These are phyloP conservation scores for Onthophagus sagittarius DNA, from an alignment of 2,888 invertebrate genomes.

Conservation along the genomic window DNA sequence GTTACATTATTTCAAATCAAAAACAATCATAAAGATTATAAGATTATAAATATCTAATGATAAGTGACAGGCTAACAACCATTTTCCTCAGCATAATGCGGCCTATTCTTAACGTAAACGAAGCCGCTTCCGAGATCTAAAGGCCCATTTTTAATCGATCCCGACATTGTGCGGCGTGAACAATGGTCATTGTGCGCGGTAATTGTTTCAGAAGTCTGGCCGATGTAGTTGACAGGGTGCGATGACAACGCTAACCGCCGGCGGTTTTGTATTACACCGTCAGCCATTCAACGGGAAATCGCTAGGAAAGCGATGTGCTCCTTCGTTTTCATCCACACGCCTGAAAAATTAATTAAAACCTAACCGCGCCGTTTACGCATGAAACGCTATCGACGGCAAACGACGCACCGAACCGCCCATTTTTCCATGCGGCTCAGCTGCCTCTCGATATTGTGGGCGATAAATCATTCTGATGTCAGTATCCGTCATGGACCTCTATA, in stretches of 20 bases:
- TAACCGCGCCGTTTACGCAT: too few relatives aligned
- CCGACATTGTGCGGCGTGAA: conserved; percentile 3
- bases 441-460: not conserved
- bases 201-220: conserved; percentile 19
- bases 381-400: not conserved
- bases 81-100: not conserved
- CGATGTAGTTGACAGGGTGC: conserved; percentile 16
- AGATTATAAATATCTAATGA: not conserved
- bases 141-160: not conserved
- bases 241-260: conserved; percentile 4
- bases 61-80: not conserved
- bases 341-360: conserved; percentile 16
- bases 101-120: not conserved
- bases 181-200: conserved; percentile 16
- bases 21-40: not conserved
- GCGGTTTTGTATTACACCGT: conserved; percentile 13
- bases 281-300: not conserved
- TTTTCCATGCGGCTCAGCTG: not conserved
- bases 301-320: not conserved
- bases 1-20: not conserved
- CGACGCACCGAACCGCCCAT: not conserved
- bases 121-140: not conserved
- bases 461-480: not conserved
- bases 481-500: not conserved
- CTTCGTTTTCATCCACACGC: not conserved